Conservation (phyloP, 1,140 invertebrate species). For the Globodera ellingtonae region DNA sequence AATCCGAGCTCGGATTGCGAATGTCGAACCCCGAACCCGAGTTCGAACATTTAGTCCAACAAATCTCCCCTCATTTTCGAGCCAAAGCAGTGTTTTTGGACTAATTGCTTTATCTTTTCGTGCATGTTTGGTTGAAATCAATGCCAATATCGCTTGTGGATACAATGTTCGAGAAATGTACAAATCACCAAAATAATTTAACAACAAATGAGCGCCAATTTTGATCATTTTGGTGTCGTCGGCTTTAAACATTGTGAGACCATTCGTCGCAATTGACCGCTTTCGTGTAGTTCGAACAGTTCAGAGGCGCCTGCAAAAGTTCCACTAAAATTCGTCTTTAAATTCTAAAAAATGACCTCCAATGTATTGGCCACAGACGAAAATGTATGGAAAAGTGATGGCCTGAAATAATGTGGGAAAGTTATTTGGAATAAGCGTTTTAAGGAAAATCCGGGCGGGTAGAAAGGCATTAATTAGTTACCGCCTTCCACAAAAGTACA, state of each 20-base stretch:
- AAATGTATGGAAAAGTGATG: slow-evolving; percentile 64
- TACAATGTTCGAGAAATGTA: too few relatives aligned
- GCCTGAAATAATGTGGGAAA: slow-evolving; percentile 23
- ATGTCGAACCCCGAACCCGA: too few relatives aligned
- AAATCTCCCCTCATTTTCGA: too few relatives aligned
- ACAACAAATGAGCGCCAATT: background rate
- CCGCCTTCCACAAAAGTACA: background rate
- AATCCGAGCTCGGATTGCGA: too few relatives aligned
- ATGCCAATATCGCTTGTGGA: too few relatives aligned
- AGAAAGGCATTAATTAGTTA: background rate
- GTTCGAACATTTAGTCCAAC: too few relatives aligned
- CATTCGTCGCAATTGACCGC: slow-evolving; percentile 58
- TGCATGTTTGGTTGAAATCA: too few relatives aligned
- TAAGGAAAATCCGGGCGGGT: background rate
- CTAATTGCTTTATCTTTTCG: too few relatives aligned
- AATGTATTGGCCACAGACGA: slow-evolving; percentile 63
- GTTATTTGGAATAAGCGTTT: background rate
- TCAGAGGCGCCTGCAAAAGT: slow-evolving; percentile 56
- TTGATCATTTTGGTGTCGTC: slow-evolving; percentile 32
- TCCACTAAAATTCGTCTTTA: background rate
- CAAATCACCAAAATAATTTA: slow-evolving; percentile 22
- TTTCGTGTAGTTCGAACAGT: slow-evolving; percentile 62
- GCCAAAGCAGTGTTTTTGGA: too few relatives aligned
- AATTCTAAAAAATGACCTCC: slow-evolving; percentile 44
- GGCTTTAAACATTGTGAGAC: slow-evolving; percentile 50